Percentiles rank a stretch among this genome's conserved stretches.
Conservation (phyloP, 1,140 invertebrate genomes). For the Lithobius niger region DNA sequence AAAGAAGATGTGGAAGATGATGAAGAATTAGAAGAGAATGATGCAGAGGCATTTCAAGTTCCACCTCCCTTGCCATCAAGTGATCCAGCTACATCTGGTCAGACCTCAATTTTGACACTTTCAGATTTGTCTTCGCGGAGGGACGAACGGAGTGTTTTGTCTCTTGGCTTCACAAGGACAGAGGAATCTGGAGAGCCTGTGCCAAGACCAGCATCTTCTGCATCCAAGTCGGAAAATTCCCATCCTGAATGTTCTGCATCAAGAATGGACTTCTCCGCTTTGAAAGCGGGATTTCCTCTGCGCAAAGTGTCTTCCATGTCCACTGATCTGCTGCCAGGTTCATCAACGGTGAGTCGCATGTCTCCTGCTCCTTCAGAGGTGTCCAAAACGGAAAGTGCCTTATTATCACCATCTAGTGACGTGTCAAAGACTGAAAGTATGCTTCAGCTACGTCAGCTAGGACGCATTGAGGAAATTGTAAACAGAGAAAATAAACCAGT, state of each 20-base stretch:
- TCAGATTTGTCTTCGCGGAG: no score
- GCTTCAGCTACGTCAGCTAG: conserved; percentile 22
- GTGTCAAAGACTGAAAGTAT: conserved; percentile 28
- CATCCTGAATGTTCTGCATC: not conserved
- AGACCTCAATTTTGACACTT: no score
- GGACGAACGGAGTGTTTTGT: no score
- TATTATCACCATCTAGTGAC: conserved; percentile 27
- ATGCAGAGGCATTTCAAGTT: no score
- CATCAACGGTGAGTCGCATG: conserved; percentile 23
- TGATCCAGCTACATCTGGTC: no score
- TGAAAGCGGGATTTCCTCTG: conserved; percentile 23
- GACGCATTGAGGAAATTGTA: conserved; percentile 22
- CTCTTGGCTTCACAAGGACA: conserved; percentile 18
- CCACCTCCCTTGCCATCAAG: no score
- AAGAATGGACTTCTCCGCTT: conserved; percentile 16
- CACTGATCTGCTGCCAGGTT: conserved; percentile 23
- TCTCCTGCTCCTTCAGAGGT: conserved; percentile 29
- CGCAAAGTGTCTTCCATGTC: conserved; percentile 22
- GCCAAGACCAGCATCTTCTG: conserved; percentile 25
- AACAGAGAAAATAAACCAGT: not conserved
- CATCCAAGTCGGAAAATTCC: conserved; percentile 21
- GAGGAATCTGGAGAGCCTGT: conserved; percentile 22
- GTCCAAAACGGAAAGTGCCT: conserved; percentile 27
- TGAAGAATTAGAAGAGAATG: no score
- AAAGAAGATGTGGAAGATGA: no score